Evolutionary conservation across 2,113 vertebrate species (phyloP).

Genomic region (Nesoenas mayeri): DNA sequence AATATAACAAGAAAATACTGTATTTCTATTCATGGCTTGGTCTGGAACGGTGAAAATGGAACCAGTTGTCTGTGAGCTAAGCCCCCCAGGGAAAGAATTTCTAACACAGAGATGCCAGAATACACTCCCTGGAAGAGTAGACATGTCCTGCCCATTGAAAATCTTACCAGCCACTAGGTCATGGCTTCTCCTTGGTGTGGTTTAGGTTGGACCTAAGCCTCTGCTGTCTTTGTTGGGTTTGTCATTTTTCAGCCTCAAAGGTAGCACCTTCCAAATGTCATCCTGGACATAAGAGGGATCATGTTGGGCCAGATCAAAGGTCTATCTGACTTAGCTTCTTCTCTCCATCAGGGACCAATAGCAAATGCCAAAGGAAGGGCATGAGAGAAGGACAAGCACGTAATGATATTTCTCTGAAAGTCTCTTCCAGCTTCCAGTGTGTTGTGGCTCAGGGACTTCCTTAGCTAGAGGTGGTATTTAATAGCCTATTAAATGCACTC

Average conservation of each 20-base stretch:
- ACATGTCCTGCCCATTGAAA: neutral
- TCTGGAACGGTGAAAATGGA: neutral
- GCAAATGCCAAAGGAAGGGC: neutral
- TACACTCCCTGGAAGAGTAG: neutral
- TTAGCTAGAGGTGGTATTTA: neutral
- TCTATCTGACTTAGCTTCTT: neutral
- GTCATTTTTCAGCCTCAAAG: neutral
- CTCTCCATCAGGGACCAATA: neutral
- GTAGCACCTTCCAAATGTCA: neutral
- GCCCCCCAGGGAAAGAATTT: neutral
- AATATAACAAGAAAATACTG: neutral
- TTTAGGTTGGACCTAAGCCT: neutral
- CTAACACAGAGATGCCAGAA: neutral
- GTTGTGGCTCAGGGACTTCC: neutral
- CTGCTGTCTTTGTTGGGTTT: neutral
- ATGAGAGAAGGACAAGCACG: neutral
- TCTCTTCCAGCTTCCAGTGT: neutral
- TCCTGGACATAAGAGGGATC: neutral
- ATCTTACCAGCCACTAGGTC: neutral
- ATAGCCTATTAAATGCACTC: neutral
- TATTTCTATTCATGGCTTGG: neutral
- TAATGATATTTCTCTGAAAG: neutral
- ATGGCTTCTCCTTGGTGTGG: neutral
- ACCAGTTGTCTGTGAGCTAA: neutral
- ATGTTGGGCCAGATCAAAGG: neutral